These are phyloP conservation scores for Eretmocerus hayati DNA, from an alignment of 2,888 invertebrate species.

Conservation along the genomic window DNA sequence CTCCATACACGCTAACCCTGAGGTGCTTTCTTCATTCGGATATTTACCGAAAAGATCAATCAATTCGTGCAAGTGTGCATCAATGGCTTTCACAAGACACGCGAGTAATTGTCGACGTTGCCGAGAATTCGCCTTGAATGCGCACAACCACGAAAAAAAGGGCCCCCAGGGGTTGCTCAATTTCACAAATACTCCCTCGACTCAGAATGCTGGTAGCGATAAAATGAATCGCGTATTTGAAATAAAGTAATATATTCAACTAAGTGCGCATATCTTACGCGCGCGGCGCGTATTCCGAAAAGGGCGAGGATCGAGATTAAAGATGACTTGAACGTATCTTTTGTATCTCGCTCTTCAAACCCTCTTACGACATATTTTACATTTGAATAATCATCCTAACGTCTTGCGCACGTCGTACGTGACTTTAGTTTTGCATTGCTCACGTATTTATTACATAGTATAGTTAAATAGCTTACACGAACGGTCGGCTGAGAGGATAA, in stretches of 20 bases:
- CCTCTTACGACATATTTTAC: slow-evolving; percentile 11
- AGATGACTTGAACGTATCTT: slow-evolving; percentile 14
- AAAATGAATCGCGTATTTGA: not conserved
- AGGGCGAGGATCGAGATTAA: slow-evolving; percentile 1
- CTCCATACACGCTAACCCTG: slow-evolving; percentile 1
- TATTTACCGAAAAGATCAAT: too few relatives aligned
- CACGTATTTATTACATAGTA: not conserved
- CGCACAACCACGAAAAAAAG: not conserved
- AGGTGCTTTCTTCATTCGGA: slow-evolving; percentile 1
- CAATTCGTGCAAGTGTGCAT: too few relatives aligned
- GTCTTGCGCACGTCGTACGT: slow-evolving; percentile 17
- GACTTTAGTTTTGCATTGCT: slow-evolving; percentile 1
- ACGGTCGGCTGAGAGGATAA: slow-evolving; percentile 19
- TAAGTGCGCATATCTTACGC: slow-evolving; percentile 5
- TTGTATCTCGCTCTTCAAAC: not conserved
- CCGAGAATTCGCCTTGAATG: not conserved
- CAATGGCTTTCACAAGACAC: too few relatives aligned
- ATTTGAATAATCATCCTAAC: slow-evolving; percentile 21
- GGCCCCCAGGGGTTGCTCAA: slow-evolving; percentile 9
- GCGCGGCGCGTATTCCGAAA: slow-evolving; percentile 5
- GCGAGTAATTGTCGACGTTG: not conserved
- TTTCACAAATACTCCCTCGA: slow-evolving; percentile 28
- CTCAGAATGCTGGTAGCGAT: not conserved
- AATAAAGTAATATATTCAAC: slow-evolving; percentile 20
- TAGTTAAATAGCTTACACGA: slow-evolving; percentile 15